phyloP scores from a whole-genome alignment of 2,797 vertebrate genomes.

The Hyperoplus immaculatus region DNA sequence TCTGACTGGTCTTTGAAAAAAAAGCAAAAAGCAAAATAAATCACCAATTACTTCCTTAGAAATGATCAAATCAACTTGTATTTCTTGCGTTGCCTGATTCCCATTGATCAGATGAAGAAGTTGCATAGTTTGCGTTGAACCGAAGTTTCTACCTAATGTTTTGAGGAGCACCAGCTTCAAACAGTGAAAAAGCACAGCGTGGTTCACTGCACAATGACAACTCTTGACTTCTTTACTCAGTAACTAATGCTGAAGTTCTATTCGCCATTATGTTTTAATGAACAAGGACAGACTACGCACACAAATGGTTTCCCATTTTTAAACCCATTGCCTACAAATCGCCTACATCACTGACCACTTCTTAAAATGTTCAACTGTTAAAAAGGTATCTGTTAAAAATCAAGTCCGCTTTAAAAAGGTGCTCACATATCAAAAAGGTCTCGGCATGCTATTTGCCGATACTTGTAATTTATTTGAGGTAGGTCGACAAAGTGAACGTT shows the following conservation, averaged over 20 bases:
- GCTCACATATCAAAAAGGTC: too few relatives aligned
- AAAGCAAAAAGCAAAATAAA: too few relatives aligned
- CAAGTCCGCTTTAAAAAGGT: not conserved
- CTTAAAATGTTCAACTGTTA: not conserved
- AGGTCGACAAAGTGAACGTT: not conserved
- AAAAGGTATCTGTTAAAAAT: not conserved
- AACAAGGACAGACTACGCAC: not conserved
- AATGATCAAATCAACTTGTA: not conserved
- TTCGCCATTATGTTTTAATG: not conserved
- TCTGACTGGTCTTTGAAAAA: not conserved
- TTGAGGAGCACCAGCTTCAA: conserved; percentile 9
- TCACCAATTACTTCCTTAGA: not conserved
- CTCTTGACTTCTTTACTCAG: not conserved
- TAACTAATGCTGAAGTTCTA: conserved; percentile 3
- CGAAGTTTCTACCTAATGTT: not conserved
- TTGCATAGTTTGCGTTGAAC: conserved; percentile 30
- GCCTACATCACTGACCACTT: not conserved
- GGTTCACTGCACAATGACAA: not conserved
- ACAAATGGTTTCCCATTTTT: not conserved
- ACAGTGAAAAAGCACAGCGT: not conserved
- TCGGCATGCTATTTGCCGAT: not conserved
- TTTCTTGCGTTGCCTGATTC: conserved; percentile 6
- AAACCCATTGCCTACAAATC: not conserved
- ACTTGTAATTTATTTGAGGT: not conserved
- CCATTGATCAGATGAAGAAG: not conserved